Evolutionary conservation across 2,113 vertebrate genomes (phyloP), one percentile per base, ranked within the genome.

Genomic region (Neolamprologus modestus): DNA sequence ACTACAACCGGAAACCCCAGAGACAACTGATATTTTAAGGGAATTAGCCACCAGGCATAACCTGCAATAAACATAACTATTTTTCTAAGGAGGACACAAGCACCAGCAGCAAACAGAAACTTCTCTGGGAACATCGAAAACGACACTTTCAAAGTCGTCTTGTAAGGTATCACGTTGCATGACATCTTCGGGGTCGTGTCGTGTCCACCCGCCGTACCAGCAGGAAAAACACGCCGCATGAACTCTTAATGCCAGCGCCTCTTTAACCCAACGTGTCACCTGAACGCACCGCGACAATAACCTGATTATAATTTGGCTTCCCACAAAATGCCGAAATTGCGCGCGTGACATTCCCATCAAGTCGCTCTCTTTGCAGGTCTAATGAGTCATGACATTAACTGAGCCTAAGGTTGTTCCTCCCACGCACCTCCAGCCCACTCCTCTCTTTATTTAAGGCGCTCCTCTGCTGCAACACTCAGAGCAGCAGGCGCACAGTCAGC

Each of bases 371-470:
- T 24, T 47, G 26, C 83, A 50, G 89, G 88, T 91, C 83, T 94
- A 95, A 96, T 91, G 94, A 95, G 86, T 94, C 93, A 82, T 94
- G 95, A 95, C 95, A 95, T n/a, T 33, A 88, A 78, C 31, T 6
- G 57, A 89, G 90, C 93, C 93, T 11, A 8, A 68, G 85, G 92
- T 83, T 78, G 88, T 76, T 88, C 94, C 95, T 91, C 95, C 95
- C 92, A 94, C 94, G 87, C 94, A 13, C 26, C 57, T 10, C 79
- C 91, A 86, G 89, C 90, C 92, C 92, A 87, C 91, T 88, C 83
- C 90, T 83, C 91, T 81, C 89, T 82, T 63, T 95, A 95, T 94
- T 84, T 71, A 87, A 94, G 93, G 91, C 68, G 84, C 87, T 83
- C 54, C 90, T 89, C 86, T 9, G 89, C 90, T 90, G 83, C 86